Evolutionary conservation across 2,797 vertebrate species (phyloP).

Genomic region (Falco naumanni): DNA sequence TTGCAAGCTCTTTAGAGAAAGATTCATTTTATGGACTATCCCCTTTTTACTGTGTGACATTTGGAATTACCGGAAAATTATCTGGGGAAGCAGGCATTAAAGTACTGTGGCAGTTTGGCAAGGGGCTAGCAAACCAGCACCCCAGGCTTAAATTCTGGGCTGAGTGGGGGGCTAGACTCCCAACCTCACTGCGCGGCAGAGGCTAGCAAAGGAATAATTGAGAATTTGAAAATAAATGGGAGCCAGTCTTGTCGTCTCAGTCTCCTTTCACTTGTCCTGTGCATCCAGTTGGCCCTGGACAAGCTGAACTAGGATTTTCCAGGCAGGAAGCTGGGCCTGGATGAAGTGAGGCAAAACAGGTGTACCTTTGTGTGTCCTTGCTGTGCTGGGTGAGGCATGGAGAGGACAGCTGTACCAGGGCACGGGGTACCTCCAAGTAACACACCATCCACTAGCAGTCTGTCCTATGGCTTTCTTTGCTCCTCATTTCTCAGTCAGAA

Average conservation of each 20-base stretch:
- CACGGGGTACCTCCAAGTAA: neutral
- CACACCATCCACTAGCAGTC: neutral
- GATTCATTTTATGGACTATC: neutral
- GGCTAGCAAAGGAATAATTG: rapidly evolving
- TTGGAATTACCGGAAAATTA: neutral
- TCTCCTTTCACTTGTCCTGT: neutral
- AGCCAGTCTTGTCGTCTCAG: neutral
- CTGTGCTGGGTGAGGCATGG: neutral
- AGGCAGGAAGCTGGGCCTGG: neutral
- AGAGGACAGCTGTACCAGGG: neutral
- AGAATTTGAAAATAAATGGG: neutral
- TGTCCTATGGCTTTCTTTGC: neutral
- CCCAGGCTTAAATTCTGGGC: neutral
- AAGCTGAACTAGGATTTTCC: neutral
- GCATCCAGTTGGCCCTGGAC: neutral
- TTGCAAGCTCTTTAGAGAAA: neutral
- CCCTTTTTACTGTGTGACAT: neutral
- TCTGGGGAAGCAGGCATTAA: neutral
- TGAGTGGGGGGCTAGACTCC: neutral
- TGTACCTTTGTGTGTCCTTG: neutral
- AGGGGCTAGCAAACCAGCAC: neutral
- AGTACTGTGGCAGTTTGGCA: neutral
- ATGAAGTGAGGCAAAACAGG: neutral
- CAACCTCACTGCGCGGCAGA: neutral
- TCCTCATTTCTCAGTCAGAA: neutral